A percentile compares a stretch with the other conserved stretches of the same genome.
Evolutionary conservation across 2,113 vertebrate species (phyloP).

Genomic region (Macrotus californicus): DNA sequence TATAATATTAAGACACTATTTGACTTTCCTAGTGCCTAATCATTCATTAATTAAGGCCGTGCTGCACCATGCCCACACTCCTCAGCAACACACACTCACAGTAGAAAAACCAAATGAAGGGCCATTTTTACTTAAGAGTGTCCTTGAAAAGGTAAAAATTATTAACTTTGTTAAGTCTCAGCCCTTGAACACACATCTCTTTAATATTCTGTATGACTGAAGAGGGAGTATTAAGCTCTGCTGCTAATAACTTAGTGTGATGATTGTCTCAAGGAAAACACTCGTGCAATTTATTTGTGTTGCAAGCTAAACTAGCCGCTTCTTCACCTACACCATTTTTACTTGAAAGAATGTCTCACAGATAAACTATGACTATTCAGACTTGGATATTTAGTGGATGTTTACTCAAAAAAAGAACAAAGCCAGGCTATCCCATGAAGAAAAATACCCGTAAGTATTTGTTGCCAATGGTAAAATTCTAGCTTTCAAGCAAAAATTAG

Average conservation of each 20-base stretch:
- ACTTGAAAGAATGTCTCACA: neutral
- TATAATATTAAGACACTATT: neutral
- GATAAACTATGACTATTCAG: neutral
- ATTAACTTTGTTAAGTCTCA: neutral
- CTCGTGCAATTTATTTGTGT: neutral
- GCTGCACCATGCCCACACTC: neutral
- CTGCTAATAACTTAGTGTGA: neutral
- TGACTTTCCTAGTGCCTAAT: neutral
- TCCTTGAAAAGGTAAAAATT: neutral
- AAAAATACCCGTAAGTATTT: neutral
- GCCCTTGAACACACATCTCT: neutral
- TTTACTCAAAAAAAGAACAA: neutral
- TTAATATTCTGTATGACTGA: neutral
- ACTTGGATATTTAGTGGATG: neutral
- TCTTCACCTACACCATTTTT: neutral
- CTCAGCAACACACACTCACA: neutral
- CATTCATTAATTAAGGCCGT: neutral
- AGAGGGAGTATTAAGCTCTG: neutral
- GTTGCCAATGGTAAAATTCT: neutral
- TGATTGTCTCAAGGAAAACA: neutral
- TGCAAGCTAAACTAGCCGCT: neutral
- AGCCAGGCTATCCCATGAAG: neutral
- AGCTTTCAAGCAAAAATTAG: neutral
- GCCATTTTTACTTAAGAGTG: neutral
- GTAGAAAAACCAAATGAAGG: neutral